Evolutionary conservation across 2,888 invertebrate genomes (phyloP).

Genomic region (Hirtodrosophila histrioides): DNA sequence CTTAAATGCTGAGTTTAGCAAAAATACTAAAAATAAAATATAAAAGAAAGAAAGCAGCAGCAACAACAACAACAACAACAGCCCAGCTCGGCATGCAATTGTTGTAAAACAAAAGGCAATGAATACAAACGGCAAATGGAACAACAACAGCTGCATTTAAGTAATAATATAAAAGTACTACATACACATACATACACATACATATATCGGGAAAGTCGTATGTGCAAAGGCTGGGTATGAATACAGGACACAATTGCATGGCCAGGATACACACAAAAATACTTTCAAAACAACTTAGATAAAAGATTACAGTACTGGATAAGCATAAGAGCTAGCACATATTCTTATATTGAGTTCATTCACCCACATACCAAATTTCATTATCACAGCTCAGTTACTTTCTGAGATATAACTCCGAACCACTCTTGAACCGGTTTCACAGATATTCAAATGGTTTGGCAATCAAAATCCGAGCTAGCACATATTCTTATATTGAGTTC

Average conservation of each 20-base stretch:
- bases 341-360: background rate
- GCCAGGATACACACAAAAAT: constrained; percentile 7
- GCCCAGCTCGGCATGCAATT: constrained; percentile 63
- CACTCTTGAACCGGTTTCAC: background rate
- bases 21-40: constrained; percentile 45
- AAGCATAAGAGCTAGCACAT: background rate
- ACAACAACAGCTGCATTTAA: constrained; percentile 67
- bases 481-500: background rate
- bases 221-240: constrained; percentile 18
- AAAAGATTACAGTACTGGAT: background rate
- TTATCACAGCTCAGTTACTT: no score
- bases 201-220: constrained; percentile 5
- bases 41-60: constrained; percentile 11
- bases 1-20: constrained; percentile 76
- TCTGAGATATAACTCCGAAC: background rate
- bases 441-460: no score
- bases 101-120: constrained; percentile 76
- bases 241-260: constrained; percentile 15
- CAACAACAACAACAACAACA: constrained; percentile 15
- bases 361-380: background rate
- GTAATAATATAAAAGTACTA: constrained; percentile 50
- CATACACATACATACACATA: constrained; percentile 26
- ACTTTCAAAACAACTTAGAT: background rate
- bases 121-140: constrained; percentile 45
- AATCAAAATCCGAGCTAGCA: background rate